Evolutionary conservation across 2,113 vertebrate species (phyloP).

Genomic region (Corythoichthys haematopterus): DNA sequence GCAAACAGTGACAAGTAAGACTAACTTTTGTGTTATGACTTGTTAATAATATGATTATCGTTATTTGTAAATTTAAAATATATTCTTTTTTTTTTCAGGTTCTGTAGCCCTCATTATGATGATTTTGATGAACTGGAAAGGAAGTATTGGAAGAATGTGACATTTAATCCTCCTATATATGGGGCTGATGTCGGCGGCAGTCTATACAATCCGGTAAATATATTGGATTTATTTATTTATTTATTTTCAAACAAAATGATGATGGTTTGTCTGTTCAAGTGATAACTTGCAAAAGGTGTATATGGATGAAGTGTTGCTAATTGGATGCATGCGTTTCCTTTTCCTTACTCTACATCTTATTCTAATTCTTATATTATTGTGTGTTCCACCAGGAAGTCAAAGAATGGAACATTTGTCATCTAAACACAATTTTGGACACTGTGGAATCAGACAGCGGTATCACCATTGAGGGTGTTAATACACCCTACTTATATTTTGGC

Average conservation of each 20-base stretch:
- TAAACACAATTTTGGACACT: constrained; percentile 89
- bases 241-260: background rate
- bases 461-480: constrained; percentile 95
- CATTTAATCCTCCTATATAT: constrained; percentile 92
- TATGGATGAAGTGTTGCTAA: background rate
- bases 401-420: constrained; percentile 88
- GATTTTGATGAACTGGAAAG: constrained; percentile 97
- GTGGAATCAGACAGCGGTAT: constrained; percentile 93
- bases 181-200: constrained; percentile 93
- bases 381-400: constrained; percentile 70
- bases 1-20: constrained; percentile 93
- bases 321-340: background rate
- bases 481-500: constrained; percentile 94
- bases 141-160: constrained; percentile 98
- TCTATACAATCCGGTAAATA: constrained; percentile 85
- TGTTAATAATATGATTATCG: background rate
- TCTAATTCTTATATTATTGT: constrained; percentile 5
- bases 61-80: background rate
- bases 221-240: background rate
- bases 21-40: background rate
- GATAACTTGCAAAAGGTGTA: background rate
- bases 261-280: background rate
- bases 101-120: constrained; percentile 87
- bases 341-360: background rate
- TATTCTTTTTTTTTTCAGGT: constrained; percentile 66